Conservation (phyloP, 2,888 invertebrate species). For the Himalopsyche tibetana region DNA sequence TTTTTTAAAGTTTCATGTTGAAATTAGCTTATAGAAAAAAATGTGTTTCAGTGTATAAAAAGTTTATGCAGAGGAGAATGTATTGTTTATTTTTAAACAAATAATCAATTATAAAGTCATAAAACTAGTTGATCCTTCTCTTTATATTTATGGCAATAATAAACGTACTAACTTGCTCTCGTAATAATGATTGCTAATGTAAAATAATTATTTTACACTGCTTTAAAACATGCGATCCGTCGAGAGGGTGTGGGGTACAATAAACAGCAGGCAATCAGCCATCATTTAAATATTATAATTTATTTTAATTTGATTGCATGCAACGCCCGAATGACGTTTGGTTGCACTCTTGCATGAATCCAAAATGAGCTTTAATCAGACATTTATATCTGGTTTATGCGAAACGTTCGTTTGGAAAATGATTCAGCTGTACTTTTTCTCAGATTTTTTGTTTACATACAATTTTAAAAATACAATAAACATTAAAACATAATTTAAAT, state of each 20-base stretch:
- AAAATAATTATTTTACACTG: constrained; percentile 18
- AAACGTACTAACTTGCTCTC: not conserved
- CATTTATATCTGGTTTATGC: not conserved
- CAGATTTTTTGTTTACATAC: too few species aligned
- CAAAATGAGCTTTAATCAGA: constrained; percentile 28
- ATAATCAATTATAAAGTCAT: not conserved
- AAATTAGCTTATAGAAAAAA: too few species aligned
- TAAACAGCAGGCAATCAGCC: constrained; percentile 23
- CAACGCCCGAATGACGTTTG: constrained; percentile 44
- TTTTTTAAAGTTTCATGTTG: too few species aligned
- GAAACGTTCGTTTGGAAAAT: not conserved
- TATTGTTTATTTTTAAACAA: too few species aligned
- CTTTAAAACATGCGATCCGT: not conserved
- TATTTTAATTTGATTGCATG: constrained; percentile 46
- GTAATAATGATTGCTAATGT: not conserved
- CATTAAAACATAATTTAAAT: too few species aligned
- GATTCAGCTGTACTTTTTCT: not conserved
- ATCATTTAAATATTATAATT: constrained; percentile 45
- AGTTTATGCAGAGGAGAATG: too few species aligned
- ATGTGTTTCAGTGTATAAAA: too few species aligned
- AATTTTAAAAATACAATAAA: too few species aligned
- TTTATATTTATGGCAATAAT: not conserved
- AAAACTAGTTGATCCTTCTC: not conserved
- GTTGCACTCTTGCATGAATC: constrained; percentile 17
- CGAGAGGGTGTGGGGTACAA: not conserved